phyloP scores from a whole-genome alignment of 2,113 vertebrate genomes.

The Aplodontia rufa region DNA sequence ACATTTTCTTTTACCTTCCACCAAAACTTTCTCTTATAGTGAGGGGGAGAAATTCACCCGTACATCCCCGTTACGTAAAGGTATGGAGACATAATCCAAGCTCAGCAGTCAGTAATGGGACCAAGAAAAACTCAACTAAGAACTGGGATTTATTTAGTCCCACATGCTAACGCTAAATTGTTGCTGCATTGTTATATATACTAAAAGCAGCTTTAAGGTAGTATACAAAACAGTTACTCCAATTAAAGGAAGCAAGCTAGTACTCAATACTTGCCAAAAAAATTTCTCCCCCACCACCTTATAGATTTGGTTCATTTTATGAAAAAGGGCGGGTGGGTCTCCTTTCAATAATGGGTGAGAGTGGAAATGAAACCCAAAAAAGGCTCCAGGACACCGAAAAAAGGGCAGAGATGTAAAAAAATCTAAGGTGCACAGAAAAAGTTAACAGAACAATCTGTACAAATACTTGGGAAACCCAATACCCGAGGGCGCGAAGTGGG shows the following conservation, averaged over 20 bases:
- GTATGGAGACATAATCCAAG: slow-evolving; percentile 27
- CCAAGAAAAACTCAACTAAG: slow-evolving; percentile 31
- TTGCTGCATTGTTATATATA: not conserved
- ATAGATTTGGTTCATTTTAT: not conserved
- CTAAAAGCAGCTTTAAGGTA: slow-evolving; percentile 52
- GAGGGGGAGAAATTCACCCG: not conserved
- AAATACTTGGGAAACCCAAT: not conserved
- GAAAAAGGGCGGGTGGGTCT: not conserved
- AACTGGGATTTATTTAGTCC: slow-evolving; percentile 38
- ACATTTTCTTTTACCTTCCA: slow-evolving; percentile 42
- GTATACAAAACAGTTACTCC: not conserved
- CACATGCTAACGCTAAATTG: slow-evolving; percentile 21
- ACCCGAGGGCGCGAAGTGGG: slow-evolving; percentile 62
- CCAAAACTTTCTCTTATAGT: slow-evolving; percentile 1
- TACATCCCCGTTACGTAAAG: slow-evolving; percentile 20
- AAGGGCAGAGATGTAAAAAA: not conserved
- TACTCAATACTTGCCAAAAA: not conserved
- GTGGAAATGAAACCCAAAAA: slow-evolving; percentile 40
- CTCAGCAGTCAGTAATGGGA: slow-evolving; percentile 3
- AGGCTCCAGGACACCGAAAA: slow-evolving; percentile 37
- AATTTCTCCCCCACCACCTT: not conserved
- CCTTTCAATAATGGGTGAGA: not conserved
- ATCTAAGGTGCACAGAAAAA: not conserved
- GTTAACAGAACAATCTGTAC: not conserved
- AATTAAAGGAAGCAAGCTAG: slow-evolving; percentile 7